Conservation (phyloP, 2,797 vertebrate species). For the Sebastes aleutianus region DNA sequence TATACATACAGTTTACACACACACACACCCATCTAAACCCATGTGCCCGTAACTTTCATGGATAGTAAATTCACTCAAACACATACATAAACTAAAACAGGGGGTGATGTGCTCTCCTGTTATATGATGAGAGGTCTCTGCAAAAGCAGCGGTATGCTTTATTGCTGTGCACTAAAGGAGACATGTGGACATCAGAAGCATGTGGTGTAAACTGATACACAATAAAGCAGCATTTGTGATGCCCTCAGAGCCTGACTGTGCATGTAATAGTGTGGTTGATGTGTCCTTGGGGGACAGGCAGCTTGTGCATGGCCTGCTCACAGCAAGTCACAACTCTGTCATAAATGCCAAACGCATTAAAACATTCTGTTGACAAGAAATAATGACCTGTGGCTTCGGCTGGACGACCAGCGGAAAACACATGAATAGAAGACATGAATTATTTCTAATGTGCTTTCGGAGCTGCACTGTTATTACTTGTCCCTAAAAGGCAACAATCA, state of each 20-base stretch:
- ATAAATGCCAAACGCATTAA: slow-evolving; percentile 43
- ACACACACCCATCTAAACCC: background rate
- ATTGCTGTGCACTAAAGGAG: background rate
- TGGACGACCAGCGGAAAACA: slow-evolving; percentile 19
- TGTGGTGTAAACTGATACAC: slow-evolving; percentile 10
- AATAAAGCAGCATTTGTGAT: slow-evolving; percentile 28
- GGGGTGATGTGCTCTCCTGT: background rate
- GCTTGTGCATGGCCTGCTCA: slow-evolving; percentile 15
- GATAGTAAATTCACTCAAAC: background rate
- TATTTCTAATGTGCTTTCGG: slow-evolving; percentile 21
- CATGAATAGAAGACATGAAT: slow-evolving; percentile 45
- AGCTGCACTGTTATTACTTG: slow-evolving; percentile 14
- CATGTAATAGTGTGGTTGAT: slow-evolving; percentile 48
- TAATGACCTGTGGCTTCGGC: slow-evolving; percentile 41
- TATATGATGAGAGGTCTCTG: background rate
- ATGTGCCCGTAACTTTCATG: background rate
- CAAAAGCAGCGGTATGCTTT: background rate
- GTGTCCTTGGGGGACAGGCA: slow-evolving; percentile 22
- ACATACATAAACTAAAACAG: background rate
- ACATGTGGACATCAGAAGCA: background rate
- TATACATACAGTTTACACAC: background rate
- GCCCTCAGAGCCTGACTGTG: slow-evolving; percentile 42
- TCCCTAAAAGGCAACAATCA: slow-evolving; percentile 11
- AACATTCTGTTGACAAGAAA: slow-evolving; percentile 46
- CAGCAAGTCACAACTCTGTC: slow-evolving; percentile 32